Percentiles rank a stretch among this genome's conserved stretches.
Evolutionary conservation across 2,797 vertebrate species (phyloP).

Genomic region (Hozukius guyotensis): DNA sequence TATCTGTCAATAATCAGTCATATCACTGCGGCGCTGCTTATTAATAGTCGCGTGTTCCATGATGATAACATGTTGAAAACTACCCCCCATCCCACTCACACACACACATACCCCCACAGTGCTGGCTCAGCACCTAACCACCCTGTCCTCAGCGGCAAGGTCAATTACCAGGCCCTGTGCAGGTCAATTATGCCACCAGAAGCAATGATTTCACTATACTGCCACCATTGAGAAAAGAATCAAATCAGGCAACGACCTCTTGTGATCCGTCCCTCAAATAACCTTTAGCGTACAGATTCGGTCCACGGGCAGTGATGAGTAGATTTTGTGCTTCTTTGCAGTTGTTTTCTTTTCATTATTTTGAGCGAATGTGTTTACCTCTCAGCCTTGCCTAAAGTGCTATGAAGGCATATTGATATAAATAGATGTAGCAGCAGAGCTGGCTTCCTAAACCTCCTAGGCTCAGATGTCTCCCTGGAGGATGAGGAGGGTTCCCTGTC

Average conservation of each 20-base stretch:
- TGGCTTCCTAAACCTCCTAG: conserved; percentile 27
- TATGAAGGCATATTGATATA: conserved; percentile 48
- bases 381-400: conserved; percentile 27
- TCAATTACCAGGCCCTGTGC: conserved; percentile 64
- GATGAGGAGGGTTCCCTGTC: conserved; percentile 58
- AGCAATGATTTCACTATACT: conserved; percentile 55
- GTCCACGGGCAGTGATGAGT: background rate
- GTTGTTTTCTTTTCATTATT: conserved; percentile 31
- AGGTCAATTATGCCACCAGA: conserved; percentile 67
- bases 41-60: background rate
- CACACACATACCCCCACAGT: conserved; percentile 19
- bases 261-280: conserved; percentile 27
- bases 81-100: background rate
- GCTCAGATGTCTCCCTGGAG: conserved; percentile 63
- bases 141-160: conserved; percentile 69
- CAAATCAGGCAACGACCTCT: conserved; percentile 22
- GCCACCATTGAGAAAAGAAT: conserved; percentile 12
- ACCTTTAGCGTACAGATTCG: conserved; percentile 23
- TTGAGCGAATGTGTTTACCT: conserved; percentile 27
- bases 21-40: background rate
- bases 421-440: conserved; percentile 53
- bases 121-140: conserved; percentile 72
- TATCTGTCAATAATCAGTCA: conserved; percentile 4
- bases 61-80: conserved; percentile 27
- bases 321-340: conserved; percentile 5